Conservation (phyloP, 2,113 vertebrate genomes). For the cattle (Bos taurus) region ARS-UCD2.0 NC_037357.1:77420501-77421000, state of each 20-base stretch:
- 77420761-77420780: not conserved
- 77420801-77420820: not conserved
- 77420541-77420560: not conserved
- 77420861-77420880: not conserved
- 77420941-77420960: not conserved
- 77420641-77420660: not conserved
- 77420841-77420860: not conserved
- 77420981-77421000: not conserved
- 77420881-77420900: not conserved
- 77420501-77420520: not conserved
- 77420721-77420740: not conserved
- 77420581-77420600: not conserved
- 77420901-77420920: not conserved
- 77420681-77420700: not conserved
- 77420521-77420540: not conserved
- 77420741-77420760: not conserved
- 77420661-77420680: not conserved
- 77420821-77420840: not conserved
- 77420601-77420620: not conserved
- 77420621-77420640: not conserved
- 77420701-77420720: not conserved
- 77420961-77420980: not conserved
- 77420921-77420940: not conserved
- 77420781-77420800: not conserved
- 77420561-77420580: not conserved